Evolutionary conservation across 2,113 vertebrate genomes (phyloP).

Genomic region (Dolichallabes microphthalmus): DNA sequence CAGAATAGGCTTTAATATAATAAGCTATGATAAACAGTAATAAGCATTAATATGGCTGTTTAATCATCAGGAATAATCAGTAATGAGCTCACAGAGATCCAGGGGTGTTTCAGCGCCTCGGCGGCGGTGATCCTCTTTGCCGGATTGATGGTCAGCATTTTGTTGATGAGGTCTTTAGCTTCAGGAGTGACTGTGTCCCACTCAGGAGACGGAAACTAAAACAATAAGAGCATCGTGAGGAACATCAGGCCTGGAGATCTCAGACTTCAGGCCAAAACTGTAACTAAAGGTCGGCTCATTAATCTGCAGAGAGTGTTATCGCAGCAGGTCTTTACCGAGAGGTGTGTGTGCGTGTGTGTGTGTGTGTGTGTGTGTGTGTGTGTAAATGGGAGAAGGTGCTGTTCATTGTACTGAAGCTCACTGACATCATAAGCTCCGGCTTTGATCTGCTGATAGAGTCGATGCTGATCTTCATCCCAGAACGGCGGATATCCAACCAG

Average conservation of each 20-base stretch:
- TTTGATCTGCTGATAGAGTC: constrained; percentile 77
- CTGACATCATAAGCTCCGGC: constrained; percentile 74
- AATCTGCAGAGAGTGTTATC: background rate
- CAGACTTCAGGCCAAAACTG: background rate
- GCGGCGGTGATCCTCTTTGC: constrained; percentile 49
- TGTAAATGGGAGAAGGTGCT: background rate
- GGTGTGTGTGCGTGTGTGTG: background rate
- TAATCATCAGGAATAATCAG: background rate
- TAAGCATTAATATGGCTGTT: too few species aligned
- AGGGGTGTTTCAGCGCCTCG: constrained; percentile 45
- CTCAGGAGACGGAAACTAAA: constrained; percentile 53
- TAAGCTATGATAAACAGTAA: too few species aligned
- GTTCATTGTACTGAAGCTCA: constrained; percentile 5
- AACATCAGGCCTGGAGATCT: background rate
- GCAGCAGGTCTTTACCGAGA: background rate
- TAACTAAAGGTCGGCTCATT: background rate
- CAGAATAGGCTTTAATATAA: too few species aligned
- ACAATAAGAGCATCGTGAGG: background rate
- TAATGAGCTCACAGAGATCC: constrained; percentile 45
- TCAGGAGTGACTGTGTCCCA: constrained; percentile 54
- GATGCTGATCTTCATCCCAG: constrained; percentile 77
- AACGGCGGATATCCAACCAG: constrained; percentile 75
- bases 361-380: too few species aligned
- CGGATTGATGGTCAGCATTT: constrained; percentile 54
- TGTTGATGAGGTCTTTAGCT: constrained; percentile 53